Base-by-base conservation (phyloP, 1,140 invertebrate species). In the Gonioctena quinquepunctata region DNA sequence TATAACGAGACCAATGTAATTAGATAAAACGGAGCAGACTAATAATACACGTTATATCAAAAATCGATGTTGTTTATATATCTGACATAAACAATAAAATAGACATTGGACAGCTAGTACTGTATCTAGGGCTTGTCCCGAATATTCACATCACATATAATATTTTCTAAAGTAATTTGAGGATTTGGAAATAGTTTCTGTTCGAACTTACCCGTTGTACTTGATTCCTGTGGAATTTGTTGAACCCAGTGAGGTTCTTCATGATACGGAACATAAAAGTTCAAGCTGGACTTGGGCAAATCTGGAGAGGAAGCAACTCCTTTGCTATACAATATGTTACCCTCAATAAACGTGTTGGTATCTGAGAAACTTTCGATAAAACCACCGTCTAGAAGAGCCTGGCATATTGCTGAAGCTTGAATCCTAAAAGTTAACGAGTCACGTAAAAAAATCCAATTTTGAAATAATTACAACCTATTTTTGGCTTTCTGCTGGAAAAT, bases 361-460 rank as follows among this genome's bases (percentile, higher is more conserved):
- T 82, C 80, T 11, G 75, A 73, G 19, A 93, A 84, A 65, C 89
- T 88, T 80, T 94, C 92, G 60, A 96, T 87, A 73, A 91, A 93
- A 23, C 90, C 90, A 16, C 90, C 91, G 83, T 93, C 90, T 2
- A 96, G 78, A 11, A 97, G 83, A 13, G 92, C 91, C 84, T 96
- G 94, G 18, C 94, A 93, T 73, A 96, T 89, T 6, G 89, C 89
- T 26, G 88, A 86, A 6, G 93, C 94, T 85, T 95, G 93, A 8
- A 90, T 85, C 78, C 94, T 94, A 77, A 73, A 83, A 82, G 19
- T 63, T 48, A n/a, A 42, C n/a, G 33, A 42, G n/a, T 42, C 6
- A n/a, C n/a, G n/a, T n/a, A n/a, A n/a, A n/a, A n/a, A n/a, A n/a
- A n/a, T n/a, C n/a, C n/a, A n/a, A n/a, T n/a, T n/a, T n/a, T n/a